These are phyloP conservation scores for Aproaerema taeniolella DNA, from an alignment of 2,888 invertebrate species.

Conservation along the genomic window DNA sequence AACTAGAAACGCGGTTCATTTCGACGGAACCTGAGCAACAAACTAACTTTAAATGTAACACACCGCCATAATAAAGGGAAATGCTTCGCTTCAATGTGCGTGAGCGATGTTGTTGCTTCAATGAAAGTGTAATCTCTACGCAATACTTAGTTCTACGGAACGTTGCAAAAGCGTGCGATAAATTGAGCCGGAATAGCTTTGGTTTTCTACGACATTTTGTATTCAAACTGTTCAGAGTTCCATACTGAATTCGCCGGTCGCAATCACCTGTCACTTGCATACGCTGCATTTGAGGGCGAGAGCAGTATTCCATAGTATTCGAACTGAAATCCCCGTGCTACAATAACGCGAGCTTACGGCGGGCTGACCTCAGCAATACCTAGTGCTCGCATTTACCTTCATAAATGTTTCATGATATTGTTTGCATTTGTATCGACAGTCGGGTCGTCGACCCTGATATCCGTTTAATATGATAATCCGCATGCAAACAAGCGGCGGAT, in stretches of 20 bases:
- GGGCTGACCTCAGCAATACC: background rate
- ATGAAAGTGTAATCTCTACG: too few relatives aligned
- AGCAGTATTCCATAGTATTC: background rate
- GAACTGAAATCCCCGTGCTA: constrained; percentile 2
- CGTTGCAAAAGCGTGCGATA: background rate
- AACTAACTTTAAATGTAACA: constrained; percentile 13
- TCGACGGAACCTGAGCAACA: constrained; percentile 9
- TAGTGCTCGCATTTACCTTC: constrained; percentile 27
- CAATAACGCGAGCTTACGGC: background rate
- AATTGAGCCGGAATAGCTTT: background rate
- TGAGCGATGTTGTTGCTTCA: background rate
- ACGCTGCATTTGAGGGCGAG: background rate
- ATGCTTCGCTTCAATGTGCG: background rate
- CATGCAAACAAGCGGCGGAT: constrained; percentile 73
- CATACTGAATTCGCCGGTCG: background rate
- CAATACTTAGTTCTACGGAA: background rate
- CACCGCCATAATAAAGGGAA: background rate
- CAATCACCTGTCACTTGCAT: constrained; percentile 2
- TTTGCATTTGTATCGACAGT: constrained; percentile 60
- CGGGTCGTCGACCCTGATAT: constrained; percentile 60
- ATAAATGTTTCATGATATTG: constrained; percentile 69
- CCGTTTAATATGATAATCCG: constrained; percentile 77
- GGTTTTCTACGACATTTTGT: background rate
- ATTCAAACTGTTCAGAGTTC: background rate
- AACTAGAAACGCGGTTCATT: constrained; percentile 20